Evolutionary conservation across 2,113 vertebrate species (phyloP).

Genomic region (Phalacrocorax pelagicus): DNA sequence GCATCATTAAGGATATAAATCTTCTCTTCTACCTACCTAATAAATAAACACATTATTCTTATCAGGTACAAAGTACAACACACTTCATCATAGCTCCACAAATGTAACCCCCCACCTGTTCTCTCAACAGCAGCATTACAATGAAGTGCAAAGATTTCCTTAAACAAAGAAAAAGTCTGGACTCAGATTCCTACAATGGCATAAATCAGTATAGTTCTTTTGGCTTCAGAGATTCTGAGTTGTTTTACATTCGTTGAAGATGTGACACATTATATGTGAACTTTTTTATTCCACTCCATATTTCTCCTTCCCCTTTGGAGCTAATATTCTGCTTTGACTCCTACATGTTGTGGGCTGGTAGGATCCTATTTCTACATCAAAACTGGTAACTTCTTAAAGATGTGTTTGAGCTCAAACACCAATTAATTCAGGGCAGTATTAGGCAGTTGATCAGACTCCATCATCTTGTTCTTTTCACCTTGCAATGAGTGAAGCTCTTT

Average conservation of each 20-base stretch:
- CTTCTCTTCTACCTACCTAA: slow-evolving; percentile 28
- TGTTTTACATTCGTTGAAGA: background rate
- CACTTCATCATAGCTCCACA: slow-evolving; percentile 26
- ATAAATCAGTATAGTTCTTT: background rate
- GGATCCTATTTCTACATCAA: background rate
- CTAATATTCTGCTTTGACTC: background rate
- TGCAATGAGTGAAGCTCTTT: background rate
- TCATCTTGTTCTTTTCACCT: background rate
- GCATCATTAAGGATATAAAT: slow-evolving; percentile 51
- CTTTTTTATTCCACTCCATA: background rate
- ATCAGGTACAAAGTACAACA: slow-evolving; percentile 34
- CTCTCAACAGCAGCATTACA: background rate
- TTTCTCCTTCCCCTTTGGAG: background rate
- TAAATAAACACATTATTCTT: slow-evolving; percentile 60
- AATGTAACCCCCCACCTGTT: background rate
- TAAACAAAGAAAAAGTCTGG: background rate
- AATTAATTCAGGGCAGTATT: background rate
- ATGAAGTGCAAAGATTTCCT: background rate
- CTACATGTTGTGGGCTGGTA: background rate
- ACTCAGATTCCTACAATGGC: background rate
- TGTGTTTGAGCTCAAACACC: background rate
- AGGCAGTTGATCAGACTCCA: background rate
- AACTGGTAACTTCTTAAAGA: background rate
- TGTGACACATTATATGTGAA: background rate
- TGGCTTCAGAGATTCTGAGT: background rate